Conservation (phyloP, 2,797 vertebrate species). For the Gephyroberyx darwinii region DNA sequence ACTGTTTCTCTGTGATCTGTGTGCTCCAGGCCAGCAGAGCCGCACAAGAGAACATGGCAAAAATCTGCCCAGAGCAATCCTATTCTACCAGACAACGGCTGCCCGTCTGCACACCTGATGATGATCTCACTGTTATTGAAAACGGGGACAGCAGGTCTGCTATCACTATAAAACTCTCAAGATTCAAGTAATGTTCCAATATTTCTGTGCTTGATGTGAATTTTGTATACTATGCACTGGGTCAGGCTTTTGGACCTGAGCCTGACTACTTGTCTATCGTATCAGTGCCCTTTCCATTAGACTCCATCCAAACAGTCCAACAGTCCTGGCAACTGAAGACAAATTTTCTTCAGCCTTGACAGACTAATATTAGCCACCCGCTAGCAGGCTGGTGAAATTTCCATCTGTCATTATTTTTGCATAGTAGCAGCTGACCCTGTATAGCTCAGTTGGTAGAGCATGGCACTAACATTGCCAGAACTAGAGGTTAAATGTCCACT, state of each 20-base stretch:
- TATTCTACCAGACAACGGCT: conserved; percentile 71
- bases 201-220: background rate
- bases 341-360: background rate
- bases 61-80: conserved; percentile 82
- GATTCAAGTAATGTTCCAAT: background rate
- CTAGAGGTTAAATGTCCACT: no score
- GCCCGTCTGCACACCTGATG: conserved; percentile 70
- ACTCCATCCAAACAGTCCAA: background rate
- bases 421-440: no score
- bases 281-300: background rate
- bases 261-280: no score
- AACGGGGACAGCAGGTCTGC: conserved; percentile 87
- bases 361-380: background rate
- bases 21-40: conserved; percentile 57
- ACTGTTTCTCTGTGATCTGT: conserved; percentile 49
- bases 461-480: no score
- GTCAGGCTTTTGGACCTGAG: background rate
- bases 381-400: background rate
- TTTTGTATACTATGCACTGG: background rate
- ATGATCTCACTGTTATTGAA: conserved; percentile 83
- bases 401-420: no score
- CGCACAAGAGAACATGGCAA: conserved; percentile 73
- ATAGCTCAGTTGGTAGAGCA: no score
- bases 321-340: background rate
- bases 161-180: background rate